phyloP scores from a whole-genome alignment of 2,888 invertebrate species.

The Ichneumoninae sp. region DNA sequence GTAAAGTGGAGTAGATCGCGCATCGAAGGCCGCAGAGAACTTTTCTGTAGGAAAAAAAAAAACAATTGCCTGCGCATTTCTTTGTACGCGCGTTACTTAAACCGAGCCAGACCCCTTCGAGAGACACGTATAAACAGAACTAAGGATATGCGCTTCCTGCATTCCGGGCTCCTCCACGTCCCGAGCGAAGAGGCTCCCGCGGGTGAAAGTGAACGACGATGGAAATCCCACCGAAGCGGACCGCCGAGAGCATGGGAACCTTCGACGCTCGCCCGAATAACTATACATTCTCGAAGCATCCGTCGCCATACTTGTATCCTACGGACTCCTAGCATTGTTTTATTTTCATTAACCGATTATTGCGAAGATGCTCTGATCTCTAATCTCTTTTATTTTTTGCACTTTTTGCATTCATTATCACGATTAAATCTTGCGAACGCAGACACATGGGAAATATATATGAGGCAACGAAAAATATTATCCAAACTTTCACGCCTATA shows the following conservation, averaged over 20 bases:
- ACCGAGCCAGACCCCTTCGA: conserved; percentile 19
- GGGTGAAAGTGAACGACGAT: conserved; percentile 65
- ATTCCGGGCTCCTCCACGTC: conserved; percentile 63
- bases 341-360: conserved; percentile 26
- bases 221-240: conserved; percentile 39
- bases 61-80: background rate
- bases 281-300: conserved; percentile 20
- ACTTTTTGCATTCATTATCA: conserved; percentile 1
- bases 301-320: background rate
- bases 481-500: conserved; percentile 29
- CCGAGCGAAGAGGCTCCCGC: background rate
- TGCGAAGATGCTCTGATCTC: background rate
- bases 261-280: conserved; percentile 32
- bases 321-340: conserved; percentile 37
- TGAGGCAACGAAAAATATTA: conserved; percentile 14
- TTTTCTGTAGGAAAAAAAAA: background rate
- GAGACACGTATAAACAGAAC: conserved; percentile 35
- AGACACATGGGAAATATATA: background rate
- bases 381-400: background rate
- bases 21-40: background rate
- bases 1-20: background rate
- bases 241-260: conserved; percentile 59
- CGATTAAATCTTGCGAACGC: conserved; percentile 7
- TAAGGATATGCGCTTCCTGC: conserved; percentile 66
- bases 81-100: background rate